phyloP scores from a whole-genome alignment of 1,140 invertebrate genomes.

The Drosophila bocki region DNA sequence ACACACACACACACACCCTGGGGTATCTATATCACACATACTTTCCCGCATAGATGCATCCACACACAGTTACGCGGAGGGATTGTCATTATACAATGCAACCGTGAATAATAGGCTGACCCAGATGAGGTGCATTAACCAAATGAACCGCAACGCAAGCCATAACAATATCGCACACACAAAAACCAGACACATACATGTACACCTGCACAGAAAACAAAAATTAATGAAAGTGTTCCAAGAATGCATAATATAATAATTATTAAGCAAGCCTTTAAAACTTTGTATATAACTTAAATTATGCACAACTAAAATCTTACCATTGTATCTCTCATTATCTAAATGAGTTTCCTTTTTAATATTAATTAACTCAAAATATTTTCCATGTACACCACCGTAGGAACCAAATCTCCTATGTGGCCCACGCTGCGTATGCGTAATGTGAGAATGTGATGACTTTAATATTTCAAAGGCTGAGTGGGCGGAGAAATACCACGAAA shows the following conservation, averaged over 20 bases:
- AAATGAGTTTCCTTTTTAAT: no score
- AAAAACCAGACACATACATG: conserved; percentile 4
- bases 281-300: not conserved
- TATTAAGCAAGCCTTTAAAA: not conserved
- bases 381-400: not conserved
- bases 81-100: conserved; percentile 64
- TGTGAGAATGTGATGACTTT: conserved; percentile 30
- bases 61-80: conserved; percentile 11
- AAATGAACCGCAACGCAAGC: conserved; percentile 76
- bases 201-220: not conserved
- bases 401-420: conserved; percentile 5
- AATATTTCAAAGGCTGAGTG: conserved; percentile 13
- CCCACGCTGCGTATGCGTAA: conserved; percentile 61
- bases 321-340: not conserved
- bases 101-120: conserved; percentile 72
- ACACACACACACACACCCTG: conserved; percentile 6
- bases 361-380: not conserved
- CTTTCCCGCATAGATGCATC: conserved; percentile 2
- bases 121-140: conserved; percentile 75
- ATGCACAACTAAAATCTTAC: not conserved
- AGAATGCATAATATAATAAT: not conserved
- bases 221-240: not conserved
- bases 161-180: conserved; percentile 46
- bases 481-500: not conserved
- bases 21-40: conserved; percentile 7